Conservation (phyloP, 37 sponge, comb jelly and placozoan species). For the Eunapius fragilis region DNA sequence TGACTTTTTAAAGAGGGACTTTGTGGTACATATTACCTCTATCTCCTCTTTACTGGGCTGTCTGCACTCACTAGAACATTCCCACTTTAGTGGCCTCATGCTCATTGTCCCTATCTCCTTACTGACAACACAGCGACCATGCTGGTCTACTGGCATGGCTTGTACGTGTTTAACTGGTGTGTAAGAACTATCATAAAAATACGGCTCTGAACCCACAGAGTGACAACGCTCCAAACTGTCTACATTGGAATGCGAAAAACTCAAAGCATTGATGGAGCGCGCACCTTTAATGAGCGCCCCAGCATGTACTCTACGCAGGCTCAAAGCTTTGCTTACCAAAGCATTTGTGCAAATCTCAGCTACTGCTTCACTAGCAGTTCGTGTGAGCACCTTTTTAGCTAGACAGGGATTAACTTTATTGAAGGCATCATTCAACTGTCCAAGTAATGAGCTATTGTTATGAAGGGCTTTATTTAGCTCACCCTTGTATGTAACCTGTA, state of each 20-base stretch:
- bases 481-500: not conserved
- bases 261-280: not conserved
- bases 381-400: not conserved
- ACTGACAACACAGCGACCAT: slow-evolving; percentile 14
- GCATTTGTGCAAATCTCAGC: not conserved
- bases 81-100: slow-evolving; percentile 16
- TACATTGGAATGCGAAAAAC: not conserved
- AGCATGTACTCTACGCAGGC: slow-evolving; percentile 2
- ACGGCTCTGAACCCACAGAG: slow-evolving; percentile 18
- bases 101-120: slow-evolving; percentile 13
- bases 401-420: not conserved
- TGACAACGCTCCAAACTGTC: slow-evolving; percentile 11
- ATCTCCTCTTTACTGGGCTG: slow-evolving; percentile 1
- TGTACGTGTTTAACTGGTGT: not conserved
- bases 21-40: not conserved
- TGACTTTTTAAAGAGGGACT: not conserved
- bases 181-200: slow-evolving; percentile 18
- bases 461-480: slow-evolving; percentile 1
- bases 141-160: slow-evolving; percentile 18
- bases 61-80: slow-evolving; percentile 17
- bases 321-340: not conserved
- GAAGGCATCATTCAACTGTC: not conserved
- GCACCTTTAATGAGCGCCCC: not conserved
- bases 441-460: not conserved
- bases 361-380: slow-evolving; percentile 1